Evolutionary conservation across 2,113 vertebrate species (phyloP).

Genomic region (Pandion haliaetus): DNA sequence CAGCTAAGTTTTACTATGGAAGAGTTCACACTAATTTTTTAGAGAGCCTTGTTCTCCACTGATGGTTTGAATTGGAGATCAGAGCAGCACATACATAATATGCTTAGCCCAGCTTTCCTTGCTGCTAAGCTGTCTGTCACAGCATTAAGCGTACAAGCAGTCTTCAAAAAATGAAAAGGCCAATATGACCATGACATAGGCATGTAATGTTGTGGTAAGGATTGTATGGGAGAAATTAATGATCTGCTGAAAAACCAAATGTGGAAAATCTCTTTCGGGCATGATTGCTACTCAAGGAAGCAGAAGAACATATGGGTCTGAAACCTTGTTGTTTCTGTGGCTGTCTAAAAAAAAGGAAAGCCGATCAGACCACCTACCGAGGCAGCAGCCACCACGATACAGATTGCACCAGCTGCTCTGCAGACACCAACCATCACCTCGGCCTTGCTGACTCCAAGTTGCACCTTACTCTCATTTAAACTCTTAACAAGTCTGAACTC

Average conservation of each 20-base stretch:
- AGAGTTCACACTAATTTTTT: background rate
- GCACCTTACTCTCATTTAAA: background rate
- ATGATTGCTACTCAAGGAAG: background rate
- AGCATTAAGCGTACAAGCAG: background rate
- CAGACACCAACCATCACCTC: background rate
- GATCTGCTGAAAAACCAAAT: background rate
- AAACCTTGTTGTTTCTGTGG: background rate
- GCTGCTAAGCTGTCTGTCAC: background rate
- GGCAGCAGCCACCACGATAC: background rate
- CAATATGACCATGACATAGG: background rate
- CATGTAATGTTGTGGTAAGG: background rate
- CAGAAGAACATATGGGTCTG: background rate
- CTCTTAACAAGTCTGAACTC: background rate
- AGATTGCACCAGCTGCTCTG: background rate
- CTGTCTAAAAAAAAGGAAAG: background rate
- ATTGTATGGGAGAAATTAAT: background rate
- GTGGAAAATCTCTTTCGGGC: background rate
- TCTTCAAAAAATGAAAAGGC: background rate
- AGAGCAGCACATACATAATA: background rate
- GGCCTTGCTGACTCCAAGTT: background rate
- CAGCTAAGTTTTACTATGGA: fast-evolving
- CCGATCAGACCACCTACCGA: fast-evolving
- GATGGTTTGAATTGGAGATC: background rate
- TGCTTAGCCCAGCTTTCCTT: background rate
- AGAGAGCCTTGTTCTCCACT: background rate